Conservation (phyloP, 2,797 vertebrate genomes). For the Chaunax sp. region DNA sequence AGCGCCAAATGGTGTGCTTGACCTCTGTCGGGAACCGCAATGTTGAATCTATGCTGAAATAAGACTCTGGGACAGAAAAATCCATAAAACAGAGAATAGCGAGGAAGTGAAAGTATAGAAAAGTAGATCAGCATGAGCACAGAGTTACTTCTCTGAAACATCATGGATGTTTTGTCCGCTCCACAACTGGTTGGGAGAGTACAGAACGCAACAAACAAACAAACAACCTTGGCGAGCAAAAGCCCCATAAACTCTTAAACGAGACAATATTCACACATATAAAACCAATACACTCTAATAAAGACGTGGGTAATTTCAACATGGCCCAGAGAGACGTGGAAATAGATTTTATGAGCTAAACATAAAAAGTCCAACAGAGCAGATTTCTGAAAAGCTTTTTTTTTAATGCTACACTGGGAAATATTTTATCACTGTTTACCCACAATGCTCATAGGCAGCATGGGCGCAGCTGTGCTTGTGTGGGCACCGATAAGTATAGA, state of each 20-base stretch:
- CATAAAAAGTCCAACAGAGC: constrained; percentile 69
- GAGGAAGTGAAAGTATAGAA: constrained; percentile 53
- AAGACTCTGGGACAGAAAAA: constrained; percentile 51
- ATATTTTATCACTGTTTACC: constrained; percentile 74
- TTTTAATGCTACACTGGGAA: constrained; percentile 65
- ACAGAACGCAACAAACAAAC: constrained; percentile 49
- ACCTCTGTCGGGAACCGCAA: constrained; percentile 67
- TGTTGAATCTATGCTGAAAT: constrained; percentile 59
- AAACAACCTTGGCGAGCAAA: constrained; percentile 62
- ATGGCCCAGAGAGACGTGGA: constrained; percentile 72
- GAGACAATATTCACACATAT: constrained; percentile 78
- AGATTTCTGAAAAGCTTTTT: constrained; percentile 75
- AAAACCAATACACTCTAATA: constrained; percentile 79
- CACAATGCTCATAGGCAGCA: constrained; percentile 64
- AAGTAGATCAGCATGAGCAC: constrained; percentile 42
- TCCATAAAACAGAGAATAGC: constrained; percentile 64
- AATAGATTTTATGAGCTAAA: constrained; percentile 79
- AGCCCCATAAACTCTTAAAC: constrained; percentile 69
- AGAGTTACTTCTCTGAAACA: constrained; percentile 48
- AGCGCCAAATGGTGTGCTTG: constrained; percentile 70
- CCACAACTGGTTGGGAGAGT: constrained; percentile 44
- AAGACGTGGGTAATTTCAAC: constrained; percentile 73
- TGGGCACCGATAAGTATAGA: constrained; percentile 69
- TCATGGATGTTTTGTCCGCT: constrained; percentile 43
- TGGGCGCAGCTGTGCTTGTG: constrained; percentile 70